Conservation (phyloP, 1,140 invertebrate species). For the Heliothis virescens region DNA sequence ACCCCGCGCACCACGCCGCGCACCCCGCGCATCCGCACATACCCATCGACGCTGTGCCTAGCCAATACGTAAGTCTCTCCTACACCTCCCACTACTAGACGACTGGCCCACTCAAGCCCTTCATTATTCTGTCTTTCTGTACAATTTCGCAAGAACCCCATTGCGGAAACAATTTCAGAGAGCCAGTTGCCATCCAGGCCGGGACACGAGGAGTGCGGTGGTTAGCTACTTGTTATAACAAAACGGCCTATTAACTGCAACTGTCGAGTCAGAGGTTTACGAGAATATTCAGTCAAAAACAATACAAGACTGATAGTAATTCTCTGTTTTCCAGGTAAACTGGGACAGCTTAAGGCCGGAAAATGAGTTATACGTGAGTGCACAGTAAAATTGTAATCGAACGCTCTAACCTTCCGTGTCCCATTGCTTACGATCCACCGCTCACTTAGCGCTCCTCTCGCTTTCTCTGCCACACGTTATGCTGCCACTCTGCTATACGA, state of each 20-base stretch:
- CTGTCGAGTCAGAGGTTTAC: conserved; percentile 12
- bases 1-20: conserved; percentile 75
- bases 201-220: conserved; percentile 35
- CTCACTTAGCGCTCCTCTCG: conserved; percentile 59
- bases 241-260: conserved; percentile 19
- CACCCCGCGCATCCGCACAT: conserved; percentile 78
- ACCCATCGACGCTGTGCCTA: conserved; percentile 84
- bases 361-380: conserved; percentile 85
- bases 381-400: conserved; percentile 65
- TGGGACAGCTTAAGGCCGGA: conserved; percentile 86
- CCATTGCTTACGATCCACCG: conserved; percentile 57
- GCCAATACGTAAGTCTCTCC: conserved; percentile 79
- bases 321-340: conserved; percentile 84
- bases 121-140: conserved; percentile 1
- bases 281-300: conserved; percentile 63
- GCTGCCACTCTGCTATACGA: conserved; percentile 52
- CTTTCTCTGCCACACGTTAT: conserved; percentile 54
- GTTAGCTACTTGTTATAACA: conserved; percentile 26
- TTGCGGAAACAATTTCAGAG: neutral
- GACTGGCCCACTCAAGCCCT: neutral
- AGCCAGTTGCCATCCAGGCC: neutral
- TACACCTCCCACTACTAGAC: neutral
- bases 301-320: conserved; percentile 60
- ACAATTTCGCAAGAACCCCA: neutral
- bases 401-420: conserved; percentile 59